Evolutionary conservation across 2,888 invertebrate genomes (phyloP).

Genomic region (Rhagonycha lutea): DNA sequence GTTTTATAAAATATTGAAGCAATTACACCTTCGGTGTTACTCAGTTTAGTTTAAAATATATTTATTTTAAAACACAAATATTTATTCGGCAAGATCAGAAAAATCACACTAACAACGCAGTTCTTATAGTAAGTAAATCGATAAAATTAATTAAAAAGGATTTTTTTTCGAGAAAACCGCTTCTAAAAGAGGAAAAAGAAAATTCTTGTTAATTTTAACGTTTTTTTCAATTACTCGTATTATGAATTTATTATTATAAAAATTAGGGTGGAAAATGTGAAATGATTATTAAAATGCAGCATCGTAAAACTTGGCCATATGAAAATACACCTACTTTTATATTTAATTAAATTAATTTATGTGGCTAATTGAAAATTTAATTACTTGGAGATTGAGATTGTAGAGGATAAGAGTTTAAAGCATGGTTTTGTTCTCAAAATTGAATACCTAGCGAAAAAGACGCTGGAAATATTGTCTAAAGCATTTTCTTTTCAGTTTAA

Average conservation of each 20-base stretch:
- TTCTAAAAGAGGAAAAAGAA: background rate
- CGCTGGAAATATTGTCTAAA: conserved; percentile 4
- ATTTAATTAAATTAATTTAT: conserved; percentile 20
- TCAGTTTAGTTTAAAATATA: background rate
- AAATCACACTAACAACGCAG: background rate
- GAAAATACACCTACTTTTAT: background rate
- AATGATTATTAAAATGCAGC: background rate
- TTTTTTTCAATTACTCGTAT: background rate
- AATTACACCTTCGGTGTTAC: background rate
- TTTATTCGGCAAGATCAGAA: background rate
- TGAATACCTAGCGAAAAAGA: conserved; percentile 9
- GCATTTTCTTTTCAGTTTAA: conserved; percentile 5
- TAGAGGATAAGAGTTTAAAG: conserved; percentile 6
- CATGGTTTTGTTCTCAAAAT: conserved; percentile 15
- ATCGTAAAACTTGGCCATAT: background rate
- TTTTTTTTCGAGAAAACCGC: background rate
- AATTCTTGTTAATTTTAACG: background rate
- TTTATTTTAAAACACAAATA: background rate
- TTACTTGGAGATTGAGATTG: conserved; percentile 13
- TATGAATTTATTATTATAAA: background rate
- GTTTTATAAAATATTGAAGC: background rate
- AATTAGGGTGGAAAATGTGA: background rate
- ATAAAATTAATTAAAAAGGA: background rate
- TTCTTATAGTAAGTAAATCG: background rate
- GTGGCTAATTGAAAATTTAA: conserved; percentile 17